Evolutionary conservation across 2,888 invertebrate species (phyloP), one percentile per base, ranked within the genome.

Genomic region (Melanophora roralis): DNA sequence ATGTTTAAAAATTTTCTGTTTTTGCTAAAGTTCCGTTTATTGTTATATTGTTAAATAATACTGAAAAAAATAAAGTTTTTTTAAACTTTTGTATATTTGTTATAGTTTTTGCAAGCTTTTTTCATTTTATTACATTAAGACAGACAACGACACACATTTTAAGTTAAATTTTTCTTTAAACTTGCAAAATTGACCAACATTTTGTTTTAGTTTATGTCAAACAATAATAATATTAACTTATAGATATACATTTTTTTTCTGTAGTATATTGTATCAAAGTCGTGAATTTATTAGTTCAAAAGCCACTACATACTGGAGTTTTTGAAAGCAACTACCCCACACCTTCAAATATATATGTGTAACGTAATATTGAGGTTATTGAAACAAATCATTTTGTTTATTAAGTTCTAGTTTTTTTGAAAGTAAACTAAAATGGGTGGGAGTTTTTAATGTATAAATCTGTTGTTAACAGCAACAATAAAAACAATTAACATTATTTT

Each of bases 1-100:
- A 36, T 32, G 11, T 5, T 57, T 69, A 27, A 5, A 27, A 27
- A 27, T 40, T 38, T 36, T 59, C 1, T 27, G 45, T 47, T 49
- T 60, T 68, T 68, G 55, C 45, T 68, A 60, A 47, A 74, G 79
- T 79, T 79, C 79, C 79, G 79, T 73, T 78, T 72, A 78, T 78
- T 78, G 78, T 67, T 68, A 34, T 16, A 73, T 68, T 40, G 57
- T 79, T 79, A 71, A 75, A 79, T 74, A 79, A 78, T 68, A 68
- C 27, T 47, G 32, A 32, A 60, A 55, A 49, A 32, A 60, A 59
- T 55, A n/a, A n/a, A 55, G 32, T 55, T 78, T 23, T 34, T 16
- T 38, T 69, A 49, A 36, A 1, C 11, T 8, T n/a, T 49, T n/a
- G 36, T 36, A 9, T 36, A 36, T 36, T 9, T 36, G 16, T 43